Evolutionary conservation across 2,888 invertebrate genomes (phyloP), one percentile per base, ranked within the genome.

Genomic region (Drosophila nigricruria): DNA sequence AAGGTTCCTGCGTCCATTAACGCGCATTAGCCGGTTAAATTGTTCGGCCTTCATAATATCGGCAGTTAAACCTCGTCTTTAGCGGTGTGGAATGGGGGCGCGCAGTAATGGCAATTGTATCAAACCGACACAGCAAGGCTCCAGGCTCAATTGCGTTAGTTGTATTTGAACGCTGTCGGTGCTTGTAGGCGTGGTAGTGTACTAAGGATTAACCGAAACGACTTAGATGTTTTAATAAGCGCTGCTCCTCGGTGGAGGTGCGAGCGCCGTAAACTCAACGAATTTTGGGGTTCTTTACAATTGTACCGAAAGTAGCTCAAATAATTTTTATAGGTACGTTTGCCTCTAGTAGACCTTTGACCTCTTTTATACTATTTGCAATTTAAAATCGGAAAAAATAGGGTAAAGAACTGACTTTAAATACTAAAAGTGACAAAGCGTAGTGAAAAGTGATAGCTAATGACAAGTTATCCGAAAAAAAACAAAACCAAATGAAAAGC

Each of bases 1-100:
- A 18, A 85, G 70, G 25, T 82, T 73, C 32, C 70, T 65, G 1
- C 77, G 80, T 20, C 68, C 70, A 27, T 88, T 82, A 18, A 14
- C 65, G 6, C 70, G 56, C 68, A 82, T 68, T 14, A 82, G 34
- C 8, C 77, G 72, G 58, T 81, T 84, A 0, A 84, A 20, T 43
- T 81, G 70, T 8, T 82, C 82, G 36, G 76, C 77, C 42, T 76
- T 82, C 82, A 88, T 86, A 38, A 6, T 69, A 70, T 70, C 69
- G 70, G 47, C 45, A 64, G 56, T 40, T 38, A 38, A 18, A 57
- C 59, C 71, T 59, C 61, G 72, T 72, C 56, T 42, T 38, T 34
- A 32, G 16, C 20, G 3, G 2, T 36, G 9, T 67, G 6, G 34
- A 27, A n/a, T 20, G 20, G 20, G n/a, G 20, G 32, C n/a, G 14